phyloP scores from a whole-genome alignment of 2,888 invertebrate species.

The Rugalucina vietnamica region DNA sequence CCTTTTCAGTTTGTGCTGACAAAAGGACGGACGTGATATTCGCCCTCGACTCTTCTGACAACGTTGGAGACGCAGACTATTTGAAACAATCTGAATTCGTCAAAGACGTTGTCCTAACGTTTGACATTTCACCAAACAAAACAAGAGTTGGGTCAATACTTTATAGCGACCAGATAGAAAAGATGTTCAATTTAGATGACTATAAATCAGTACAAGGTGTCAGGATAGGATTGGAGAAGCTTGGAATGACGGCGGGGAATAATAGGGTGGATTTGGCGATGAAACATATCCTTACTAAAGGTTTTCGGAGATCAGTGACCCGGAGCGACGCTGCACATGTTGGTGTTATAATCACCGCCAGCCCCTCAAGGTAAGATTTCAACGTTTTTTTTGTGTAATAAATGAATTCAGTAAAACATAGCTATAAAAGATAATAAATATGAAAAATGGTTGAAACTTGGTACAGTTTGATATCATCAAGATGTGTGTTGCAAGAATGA shows the following conservation, averaged over 20 bases:
- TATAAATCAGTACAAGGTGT: conserved; percentile 63
- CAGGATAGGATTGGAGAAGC: conserved; percentile 62
- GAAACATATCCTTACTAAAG: conserved; percentile 69
- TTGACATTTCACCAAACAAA: conserved; percentile 67
- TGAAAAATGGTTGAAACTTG: no score
- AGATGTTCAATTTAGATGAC: conserved; percentile 68
- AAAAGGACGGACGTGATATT: conserved; percentile 72
- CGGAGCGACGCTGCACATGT: conserved; percentile 72
- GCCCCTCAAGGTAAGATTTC: conserved; percentile 59
- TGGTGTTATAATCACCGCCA: conserved; percentile 73
- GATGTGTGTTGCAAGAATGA: no score
- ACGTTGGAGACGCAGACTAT: conserved; percentile 71
- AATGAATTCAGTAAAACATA: no score
- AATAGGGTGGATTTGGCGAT: conserved; percentile 66
- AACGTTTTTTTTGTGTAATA: no score
- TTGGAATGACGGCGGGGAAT: conserved; percentile 67
- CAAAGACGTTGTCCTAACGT: conserved; percentile 67
- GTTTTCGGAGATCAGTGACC: conserved; percentile 68
- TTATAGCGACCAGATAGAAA: conserved; percentile 73
- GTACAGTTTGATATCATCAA: no score
- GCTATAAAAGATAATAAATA: no score
- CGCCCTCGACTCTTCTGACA: conserved; percentile 75
- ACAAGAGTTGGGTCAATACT: conserved; percentile 75
- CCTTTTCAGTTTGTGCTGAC: conserved; percentile 67
- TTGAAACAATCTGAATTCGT: conserved; percentile 76